phyloP scores from a whole-genome alignment of 1,140 invertebrate genomes.

The Cherax destructor region DNA sequence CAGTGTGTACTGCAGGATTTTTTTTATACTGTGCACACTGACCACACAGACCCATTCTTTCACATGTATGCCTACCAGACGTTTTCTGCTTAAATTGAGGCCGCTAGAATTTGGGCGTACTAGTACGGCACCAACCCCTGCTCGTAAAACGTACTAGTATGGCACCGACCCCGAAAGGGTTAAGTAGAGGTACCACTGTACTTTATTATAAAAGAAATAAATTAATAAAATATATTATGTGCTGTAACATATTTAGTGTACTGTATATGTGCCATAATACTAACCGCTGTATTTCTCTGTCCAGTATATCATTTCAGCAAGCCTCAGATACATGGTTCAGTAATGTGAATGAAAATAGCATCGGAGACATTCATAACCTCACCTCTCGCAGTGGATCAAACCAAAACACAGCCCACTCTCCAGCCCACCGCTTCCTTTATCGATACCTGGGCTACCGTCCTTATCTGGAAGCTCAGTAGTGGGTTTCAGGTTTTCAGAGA shows the following conservation, averaged over 20 bases:
- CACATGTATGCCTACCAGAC: no score
- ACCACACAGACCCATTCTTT: no score
- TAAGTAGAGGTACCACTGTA: no score
- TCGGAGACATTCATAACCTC: neutral
- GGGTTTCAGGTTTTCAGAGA: neutral
- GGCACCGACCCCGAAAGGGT: no score
- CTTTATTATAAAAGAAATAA: no score
- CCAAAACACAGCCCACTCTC: constrained; percentile 10
- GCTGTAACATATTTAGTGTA: neutral
- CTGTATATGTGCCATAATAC: neutral
- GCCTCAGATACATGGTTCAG: constrained; percentile 31
- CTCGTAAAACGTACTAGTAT: no score
- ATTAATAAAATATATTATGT: no score
- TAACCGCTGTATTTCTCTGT: neutral
- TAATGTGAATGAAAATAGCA: neutral
- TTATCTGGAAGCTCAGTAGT: constrained; percentile 4
- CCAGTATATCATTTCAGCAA: constrained; percentile 27
- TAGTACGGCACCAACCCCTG: no score
- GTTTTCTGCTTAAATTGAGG: no score
- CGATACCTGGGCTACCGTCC: constrained; percentile 12
- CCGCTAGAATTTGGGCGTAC: no score
- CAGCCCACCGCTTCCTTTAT: constrained; percentile 22
- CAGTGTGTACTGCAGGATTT: no score
- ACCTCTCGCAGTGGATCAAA: neutral
- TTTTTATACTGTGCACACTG: no score